Evolutionary conservation across 2,113 vertebrate genomes (phyloP), one percentile per base, ranked within the genome.

Genomic region (Platysternon megacephalum): DNA sequence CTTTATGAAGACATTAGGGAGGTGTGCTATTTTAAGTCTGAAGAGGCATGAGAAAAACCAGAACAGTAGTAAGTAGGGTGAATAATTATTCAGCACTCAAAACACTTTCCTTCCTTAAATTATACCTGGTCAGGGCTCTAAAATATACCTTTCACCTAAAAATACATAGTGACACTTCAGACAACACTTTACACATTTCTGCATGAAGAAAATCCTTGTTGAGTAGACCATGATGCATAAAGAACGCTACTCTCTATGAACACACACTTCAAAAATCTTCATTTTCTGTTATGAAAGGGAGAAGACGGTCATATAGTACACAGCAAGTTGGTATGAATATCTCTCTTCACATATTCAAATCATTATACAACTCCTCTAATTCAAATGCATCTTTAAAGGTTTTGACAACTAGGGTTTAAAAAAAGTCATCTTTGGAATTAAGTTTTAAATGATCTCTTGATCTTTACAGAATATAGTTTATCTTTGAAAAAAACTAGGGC

Each of bases 271-370:
- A 76, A 26, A 26, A 76, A 44, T 76, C 39, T 44, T 12, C 39
- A 13, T 44, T 44, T 6, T 51, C 26, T 35, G 21, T 84, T 58
- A 78, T 58, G 80, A 13, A 86, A 86, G 2, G 44, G 5, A 28
- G 5, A 12, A 2, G 3, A 68, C 35, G 17, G 39, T 0, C 1
- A 5, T 3, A 28, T 42, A 49, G 83, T 61, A 12, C 0, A 72
- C 0, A 79, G 42, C 51, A 84, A n/a, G 11, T 4, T 80, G 61
- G 78, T 6, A 55, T 0, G 76, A 87, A 51, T 8, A 56, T 3
- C 39, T 0, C 1, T 3, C 46, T 79, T 52, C 65, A 87, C 3
- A 61, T 2, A 42, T 0, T 51, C n/a, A n/a, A n/a, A n/a, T n/a
- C n/a, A n/a, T n/a, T n/a, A n/a, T n/a, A n/a, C 32, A 65, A 35